phyloP scores from a whole-genome alignment of 2,113 vertebrate genomes.

The Rhinoderma darwinii region DNA sequence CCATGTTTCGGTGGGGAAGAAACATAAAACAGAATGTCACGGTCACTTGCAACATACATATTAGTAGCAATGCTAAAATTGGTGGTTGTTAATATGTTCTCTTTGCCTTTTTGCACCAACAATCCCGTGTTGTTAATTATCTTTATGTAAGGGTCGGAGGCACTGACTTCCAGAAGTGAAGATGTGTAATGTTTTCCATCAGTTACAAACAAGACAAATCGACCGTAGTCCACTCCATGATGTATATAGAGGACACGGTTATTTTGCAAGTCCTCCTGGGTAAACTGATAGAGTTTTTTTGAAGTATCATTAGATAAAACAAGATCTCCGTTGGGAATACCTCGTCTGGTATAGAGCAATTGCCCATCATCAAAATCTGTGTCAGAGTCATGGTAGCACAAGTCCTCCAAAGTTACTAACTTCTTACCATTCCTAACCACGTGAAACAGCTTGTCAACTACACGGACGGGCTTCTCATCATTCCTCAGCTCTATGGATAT shows the following conservation, averaged over 20 bases:
- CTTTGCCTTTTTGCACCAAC: conserved; percentile 81
- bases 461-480: conserved; percentile 84
- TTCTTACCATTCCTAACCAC: conserved; percentile 79
- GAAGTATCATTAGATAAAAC: conserved; percentile 78
- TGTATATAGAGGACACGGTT: conserved; percentile 84
- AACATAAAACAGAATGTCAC: conserved; percentile 75
- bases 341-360: conserved; percentile 81
- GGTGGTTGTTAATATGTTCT: conserved; percentile 69
- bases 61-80: conserved; percentile 85
- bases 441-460: conserved; percentile 83
- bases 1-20: conserved; percentile 75
- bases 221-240: conserved; percentile 75
- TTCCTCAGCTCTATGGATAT: conserved; percentile 84
- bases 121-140: conserved; percentile 82
- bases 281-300: conserved; percentile 84
- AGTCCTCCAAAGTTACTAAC: conserved; percentile 81
- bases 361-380: conserved; percentile 83
- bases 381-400: conserved; percentile 85
- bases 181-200: conserved; percentile 85
- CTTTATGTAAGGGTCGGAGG: conserved; percentile 79
- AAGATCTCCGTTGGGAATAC: conserved; percentile 87
- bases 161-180: conserved; percentile 82
- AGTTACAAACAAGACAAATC: conserved; percentile 88
- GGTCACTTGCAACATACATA: conserved; percentile 80
- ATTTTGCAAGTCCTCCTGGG: conserved; percentile 80